Evolutionary conservation across 92 coral and sea anemone species (phyloP).

Genomic region (Paragorgia papillata): DNA sequence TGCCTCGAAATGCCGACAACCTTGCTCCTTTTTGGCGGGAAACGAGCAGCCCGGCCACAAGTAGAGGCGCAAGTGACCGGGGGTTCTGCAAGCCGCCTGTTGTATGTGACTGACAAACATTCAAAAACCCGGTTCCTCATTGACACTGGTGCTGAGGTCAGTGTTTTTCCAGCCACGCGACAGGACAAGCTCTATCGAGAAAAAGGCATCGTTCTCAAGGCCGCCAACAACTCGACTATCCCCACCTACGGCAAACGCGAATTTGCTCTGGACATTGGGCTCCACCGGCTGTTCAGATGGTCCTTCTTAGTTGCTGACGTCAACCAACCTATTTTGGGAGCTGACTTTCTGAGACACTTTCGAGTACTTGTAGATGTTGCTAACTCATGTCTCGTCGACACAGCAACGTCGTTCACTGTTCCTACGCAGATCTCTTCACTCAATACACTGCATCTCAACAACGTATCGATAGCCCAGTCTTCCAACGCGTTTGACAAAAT

Average conservation of each 20-base stretch:
- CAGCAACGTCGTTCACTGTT: neutral
- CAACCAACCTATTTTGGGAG: too few relatives aligned
- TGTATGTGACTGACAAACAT: too few relatives aligned
- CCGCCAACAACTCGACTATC: slow-evolving; percentile 13
- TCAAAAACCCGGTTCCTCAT: too few relatives aligned
- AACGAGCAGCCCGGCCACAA: too few relatives aligned
- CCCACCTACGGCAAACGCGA: neutral
- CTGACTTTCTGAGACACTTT: too few relatives aligned
- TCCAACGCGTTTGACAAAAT: slow-evolving; percentile 1
- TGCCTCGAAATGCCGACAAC: too few relatives aligned
- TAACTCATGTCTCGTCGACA: too few relatives aligned
- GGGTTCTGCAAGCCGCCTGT: too few relatives aligned
- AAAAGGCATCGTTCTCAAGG: neutral
- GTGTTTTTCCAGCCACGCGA: neutral
- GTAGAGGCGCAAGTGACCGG: too few relatives aligned
- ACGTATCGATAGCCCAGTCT: neutral
- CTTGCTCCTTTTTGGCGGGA: too few relatives aligned
- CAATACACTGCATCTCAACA: neutral
- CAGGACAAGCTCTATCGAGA: too few relatives aligned
- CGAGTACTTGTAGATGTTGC: too few relatives aligned
- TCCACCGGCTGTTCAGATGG: neutral
- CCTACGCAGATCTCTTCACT: slow-evolving; percentile 1
- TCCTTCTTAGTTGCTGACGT: neutral
- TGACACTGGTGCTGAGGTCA: slow-evolving; percentile 2
- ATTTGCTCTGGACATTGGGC: slow-evolving; percentile 12